A percentile compares a stretch with the other conserved stretches of the same genome.
These are phyloP conservation scores for Xerus inauris DNA, from an alignment of 2,113 vertebrate species.

Conservation along the genomic window DNA sequence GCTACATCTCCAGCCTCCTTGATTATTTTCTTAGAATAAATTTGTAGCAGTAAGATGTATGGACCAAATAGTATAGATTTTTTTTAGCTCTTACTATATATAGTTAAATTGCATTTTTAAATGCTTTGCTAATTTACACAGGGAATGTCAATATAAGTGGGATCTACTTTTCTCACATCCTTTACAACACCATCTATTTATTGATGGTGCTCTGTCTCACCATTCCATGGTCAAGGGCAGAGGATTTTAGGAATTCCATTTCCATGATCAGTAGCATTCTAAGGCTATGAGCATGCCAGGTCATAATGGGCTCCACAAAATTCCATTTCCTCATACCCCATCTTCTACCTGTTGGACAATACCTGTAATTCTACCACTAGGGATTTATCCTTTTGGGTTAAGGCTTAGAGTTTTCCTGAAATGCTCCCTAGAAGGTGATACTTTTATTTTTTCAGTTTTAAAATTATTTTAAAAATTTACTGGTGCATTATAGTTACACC, in stretches of 20 bases:
- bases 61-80: background rate
- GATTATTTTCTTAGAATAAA: slow-evolving; percentile 35
- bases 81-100: background rate
- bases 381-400: background rate
- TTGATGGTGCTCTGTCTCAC: background rate
- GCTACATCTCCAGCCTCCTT: background rate
- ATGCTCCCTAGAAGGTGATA: background rate
- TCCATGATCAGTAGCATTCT: background rate
- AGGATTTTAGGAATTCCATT: background rate
- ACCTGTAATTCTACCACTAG: background rate
- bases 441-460: background rate
- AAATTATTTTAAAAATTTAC: no score
- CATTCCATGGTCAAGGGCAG: background rate
- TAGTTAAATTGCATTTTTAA: slow-evolving; percentile 11
- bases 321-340: background rate
- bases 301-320: background rate
- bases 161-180: background rate
- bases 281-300: background rate
- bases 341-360: background rate
- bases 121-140: background rate
- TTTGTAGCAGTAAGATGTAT: background rate
- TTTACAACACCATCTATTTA: background rate
- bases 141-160: background rate
- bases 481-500: no score
- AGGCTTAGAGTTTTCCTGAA: background rate